These are phyloP conservation scores for Callimorpha dominula DNA, from an alignment of 2,888 invertebrate species.

Conservation along the genomic window DNA sequence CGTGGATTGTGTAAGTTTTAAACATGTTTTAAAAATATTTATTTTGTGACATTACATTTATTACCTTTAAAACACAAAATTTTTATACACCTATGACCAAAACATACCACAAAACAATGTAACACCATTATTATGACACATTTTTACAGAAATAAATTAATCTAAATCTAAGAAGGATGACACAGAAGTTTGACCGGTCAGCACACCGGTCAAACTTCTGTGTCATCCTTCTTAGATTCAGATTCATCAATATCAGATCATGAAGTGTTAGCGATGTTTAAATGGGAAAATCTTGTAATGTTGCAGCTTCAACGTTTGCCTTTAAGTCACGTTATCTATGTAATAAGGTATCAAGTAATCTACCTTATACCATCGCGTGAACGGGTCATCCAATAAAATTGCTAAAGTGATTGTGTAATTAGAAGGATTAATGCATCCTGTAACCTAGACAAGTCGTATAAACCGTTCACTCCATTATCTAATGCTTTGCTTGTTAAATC, in stretches of 20 bases:
- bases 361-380: conserved; percentile 27
- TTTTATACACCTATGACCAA: no score
- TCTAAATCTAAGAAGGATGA: no score
- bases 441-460: conserved; percentile 6
- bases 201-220: no score
- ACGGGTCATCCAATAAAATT: conserved; percentile 43
- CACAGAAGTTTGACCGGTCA: no score
- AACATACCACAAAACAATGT: no score
- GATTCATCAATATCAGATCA: not conserved
- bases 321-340: conserved; percentile 39
- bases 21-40: no score
- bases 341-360: conserved; percentile 31
- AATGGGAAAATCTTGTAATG: conserved; percentile 37
- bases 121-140: no score
- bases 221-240: no score
- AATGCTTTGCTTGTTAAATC: not conserved
- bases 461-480: conserved; percentile 2
- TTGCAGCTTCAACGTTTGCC: conserved; percentile 26
- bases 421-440: conserved; percentile 50
- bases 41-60: no score
- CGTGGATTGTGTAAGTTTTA: no score
- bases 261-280: conserved; percentile 28
- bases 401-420: conserved; percentile 44
- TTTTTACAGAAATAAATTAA: no score
- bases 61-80: no score